Evolutionary conservation across 2,888 invertebrate genomes (phyloP).

Genomic region (Spodoptera picta): DNA sequence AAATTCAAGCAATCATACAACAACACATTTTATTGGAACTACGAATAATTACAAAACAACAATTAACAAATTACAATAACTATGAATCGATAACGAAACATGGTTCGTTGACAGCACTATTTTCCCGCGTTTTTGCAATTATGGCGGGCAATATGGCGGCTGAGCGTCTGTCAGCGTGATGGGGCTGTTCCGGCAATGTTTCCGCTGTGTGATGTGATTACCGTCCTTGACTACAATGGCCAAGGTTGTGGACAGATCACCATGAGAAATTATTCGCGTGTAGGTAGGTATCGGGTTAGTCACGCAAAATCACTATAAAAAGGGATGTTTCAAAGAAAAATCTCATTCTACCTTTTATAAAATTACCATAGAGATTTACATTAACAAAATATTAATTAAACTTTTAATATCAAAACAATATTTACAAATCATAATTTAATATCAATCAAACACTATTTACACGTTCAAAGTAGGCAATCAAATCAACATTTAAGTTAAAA

Average conservation of each 20-base stretch:
- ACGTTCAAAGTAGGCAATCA: constrained; percentile 2
- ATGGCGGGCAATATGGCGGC: constrained; percentile 57
- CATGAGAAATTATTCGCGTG: constrained; percentile 54
- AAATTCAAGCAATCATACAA: constrained; percentile 48
- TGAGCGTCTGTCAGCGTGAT: constrained; percentile 65
- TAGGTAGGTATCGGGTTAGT: constrained; percentile 2
- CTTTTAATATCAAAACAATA: not conserved
- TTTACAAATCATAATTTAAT: constrained; percentile 10
- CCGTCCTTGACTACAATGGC: constrained; percentile 68
- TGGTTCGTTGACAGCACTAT: constrained; percentile 54
- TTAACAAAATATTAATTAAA: not conserved
- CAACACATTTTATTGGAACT: constrained; percentile 49
- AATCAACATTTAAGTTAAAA: constrained; percentile 5
- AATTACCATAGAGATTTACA: too few species aligned
- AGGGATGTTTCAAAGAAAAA: too few species aligned
- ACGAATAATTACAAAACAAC: constrained; percentile 48
- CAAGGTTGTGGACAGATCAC: constrained; percentile 67
- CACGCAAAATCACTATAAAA: too few species aligned
- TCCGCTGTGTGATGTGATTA: constrained; percentile 62
- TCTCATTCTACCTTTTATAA: too few species aligned
- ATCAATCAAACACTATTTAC: constrained; percentile 24
- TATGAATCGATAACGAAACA: constrained; percentile 51
- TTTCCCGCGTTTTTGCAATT: constrained; percentile 61
- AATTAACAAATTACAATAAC: constrained; percentile 53
- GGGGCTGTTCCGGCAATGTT: constrained; percentile 70